Conservation (phyloP, 2,797 vertebrate species). For the Phyllotis vaccarum region DNA sequence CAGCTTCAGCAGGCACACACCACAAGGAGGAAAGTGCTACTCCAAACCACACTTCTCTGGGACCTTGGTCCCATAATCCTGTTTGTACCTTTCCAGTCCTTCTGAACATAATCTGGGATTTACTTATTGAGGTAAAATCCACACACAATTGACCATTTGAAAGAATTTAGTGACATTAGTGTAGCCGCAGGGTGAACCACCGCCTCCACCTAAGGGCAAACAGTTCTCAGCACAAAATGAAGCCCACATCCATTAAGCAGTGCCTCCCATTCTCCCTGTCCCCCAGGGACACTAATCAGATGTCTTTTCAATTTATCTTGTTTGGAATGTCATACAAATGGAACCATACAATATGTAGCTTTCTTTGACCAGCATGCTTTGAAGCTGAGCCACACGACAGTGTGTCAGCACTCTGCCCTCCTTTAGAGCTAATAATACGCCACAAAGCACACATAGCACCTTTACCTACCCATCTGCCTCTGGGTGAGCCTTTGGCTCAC, state of each 20-base stretch:
- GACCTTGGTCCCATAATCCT: neutral
- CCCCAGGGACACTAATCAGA: neutral
- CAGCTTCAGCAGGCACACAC: neutral
- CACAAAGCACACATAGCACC: too few species aligned
- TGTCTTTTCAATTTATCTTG: neutral
- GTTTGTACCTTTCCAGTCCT: neutral
- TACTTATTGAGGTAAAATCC: neutral
- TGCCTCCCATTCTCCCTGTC: too few species aligned
- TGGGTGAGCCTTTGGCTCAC: neutral
- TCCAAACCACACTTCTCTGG: neutral
- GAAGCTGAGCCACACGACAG: neutral
- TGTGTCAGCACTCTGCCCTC: too few species aligned
- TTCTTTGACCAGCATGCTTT: neutral
- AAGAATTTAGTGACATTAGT: neutral
- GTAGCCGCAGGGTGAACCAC: neutral
- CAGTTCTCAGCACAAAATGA: neutral
- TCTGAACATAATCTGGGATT: neutral
- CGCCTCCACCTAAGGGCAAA: neutral
- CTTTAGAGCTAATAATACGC: neutral
- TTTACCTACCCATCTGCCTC: neutral
- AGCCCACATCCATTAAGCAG: neutral
- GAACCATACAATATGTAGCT: neutral
- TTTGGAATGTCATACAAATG: neutral
- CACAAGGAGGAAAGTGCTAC: neutral
- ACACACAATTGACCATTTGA: neutral